Base-by-base conservation (phyloP, 2,888 invertebrate species). In the Amphipoea lucens region DNA sequence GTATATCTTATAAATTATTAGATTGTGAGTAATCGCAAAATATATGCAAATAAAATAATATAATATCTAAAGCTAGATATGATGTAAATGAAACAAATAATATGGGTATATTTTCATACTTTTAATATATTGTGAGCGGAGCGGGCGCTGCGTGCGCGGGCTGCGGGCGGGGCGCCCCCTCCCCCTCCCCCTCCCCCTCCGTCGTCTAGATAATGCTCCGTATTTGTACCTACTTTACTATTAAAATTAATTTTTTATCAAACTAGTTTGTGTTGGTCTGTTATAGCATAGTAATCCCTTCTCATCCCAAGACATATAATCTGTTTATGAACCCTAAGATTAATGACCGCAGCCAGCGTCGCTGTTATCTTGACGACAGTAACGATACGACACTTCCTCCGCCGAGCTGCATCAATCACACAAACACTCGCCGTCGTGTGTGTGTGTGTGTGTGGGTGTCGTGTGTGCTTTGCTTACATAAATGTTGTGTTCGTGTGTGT, bases 241-340 rank as follows among this genome's bases (percentile, higher is more conserved):
- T 93, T 93, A 91, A 94, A 81, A 92, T 92, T 91, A 92, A 92
- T 90, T 91, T 92, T 92, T 93, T 92, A 92, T 90, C 87, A 90
- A 92, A 91, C 81, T 74, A 85, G 86, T 2, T 36, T 36, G 83
- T 89, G 87, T 89, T 90, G 88, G 86, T 90, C 82, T 89, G 85
- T 90, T 89, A 20, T 60, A 60, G 40, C 40, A 60, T 71, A 73
- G 84, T 90, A 71, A 74, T 71, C 75, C 76, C 76, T 74, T 74
- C 69, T 74, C 73, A 67, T 83, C 77, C 84, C 66, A 60, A 73
- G 48, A 40, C 70, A 36, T 9, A 69, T 9, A 69, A 73, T 65
- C 65, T 36, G 60, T 57, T 79, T 65, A 65, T 48, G 36, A 29
- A 42, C 67, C n/a, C 42, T 11, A 14, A 45, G 57, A 63, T 42